Evolutionary conservation across 2,113 vertebrate species (phyloP).

Genomic region (Tragelaphus scriptus): DNA sequence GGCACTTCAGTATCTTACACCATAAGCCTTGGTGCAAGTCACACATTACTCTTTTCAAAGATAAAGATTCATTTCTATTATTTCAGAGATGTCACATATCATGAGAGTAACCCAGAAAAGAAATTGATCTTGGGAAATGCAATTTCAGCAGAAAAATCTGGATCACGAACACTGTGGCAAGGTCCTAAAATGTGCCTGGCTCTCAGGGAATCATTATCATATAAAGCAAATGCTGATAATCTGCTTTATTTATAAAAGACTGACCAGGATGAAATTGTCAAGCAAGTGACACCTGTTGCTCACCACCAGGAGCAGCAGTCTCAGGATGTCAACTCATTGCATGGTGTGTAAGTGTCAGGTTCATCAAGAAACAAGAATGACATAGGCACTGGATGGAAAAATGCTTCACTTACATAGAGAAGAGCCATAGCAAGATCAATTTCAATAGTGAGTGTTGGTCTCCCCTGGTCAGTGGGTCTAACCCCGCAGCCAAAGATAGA

Average conservation of each 20-base stretch:
- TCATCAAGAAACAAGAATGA: background rate
- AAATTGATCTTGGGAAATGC: conserved; percentile 10
- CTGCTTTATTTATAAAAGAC: background rate
- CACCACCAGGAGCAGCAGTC: background rate
- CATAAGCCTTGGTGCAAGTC: background rate
- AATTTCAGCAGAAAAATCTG: conserved; percentile 1
- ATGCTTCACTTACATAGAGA: background rate
- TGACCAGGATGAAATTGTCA: background rate
- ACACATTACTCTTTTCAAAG: conserved; percentile 14
- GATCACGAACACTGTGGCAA: background rate
- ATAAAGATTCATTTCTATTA: conserved; percentile 42
- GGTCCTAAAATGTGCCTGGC: background rate
- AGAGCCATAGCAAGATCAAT: background rate
- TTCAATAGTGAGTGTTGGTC: background rate
- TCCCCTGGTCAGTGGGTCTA: background rate
- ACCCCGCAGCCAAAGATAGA: background rate
- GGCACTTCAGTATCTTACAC: background rate
- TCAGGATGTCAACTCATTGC: background rate
- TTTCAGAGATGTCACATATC: background rate
- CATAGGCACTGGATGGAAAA: background rate
- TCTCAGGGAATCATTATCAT: background rate
- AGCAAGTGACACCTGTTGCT: background rate
- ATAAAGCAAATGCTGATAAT: background rate
- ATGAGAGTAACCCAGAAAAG: conserved; percentile 1
- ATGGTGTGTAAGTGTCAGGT: background rate